Evolutionary conservation across 64 coral and sea anemone species (phyloP), one percentile per base, ranked within the genome.

Genomic region (Dendrophyllia cribrosa): DNA sequence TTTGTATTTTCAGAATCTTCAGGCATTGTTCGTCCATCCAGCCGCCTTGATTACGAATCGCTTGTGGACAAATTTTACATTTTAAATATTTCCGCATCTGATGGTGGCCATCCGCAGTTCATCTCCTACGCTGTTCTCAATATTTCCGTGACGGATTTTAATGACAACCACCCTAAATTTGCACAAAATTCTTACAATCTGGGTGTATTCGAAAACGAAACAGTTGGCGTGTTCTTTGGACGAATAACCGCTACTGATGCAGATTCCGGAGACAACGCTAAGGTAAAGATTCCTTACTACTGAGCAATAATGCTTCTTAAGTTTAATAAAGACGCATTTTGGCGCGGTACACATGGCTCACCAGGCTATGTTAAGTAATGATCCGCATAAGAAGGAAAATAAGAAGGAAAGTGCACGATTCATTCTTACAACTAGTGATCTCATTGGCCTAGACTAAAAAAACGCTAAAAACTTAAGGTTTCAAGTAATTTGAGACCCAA

Each of bases 151-250:
- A 98, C 93, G 14, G 96, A 98, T 58, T 98, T 95, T 47, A 98
- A 98, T 92, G 96, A 98, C 43, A 98, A 98, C 48, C 79, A 95
- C 19, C 96, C 96, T 43, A 55, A 78, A 71, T 98, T 98, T 26
- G 85, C 86, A 66, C 52, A 87, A n/a, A 70, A 72, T 22, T 77
- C 86, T 22, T 95, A 92, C 24, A 86, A 46, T 2, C 43, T 87
- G 58, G 75, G 68, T 34, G 96, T 98, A 20, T 52, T 72, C 5
- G 96, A 98, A 47, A 88, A 89, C 50, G 62, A 77, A 12, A 46
- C 83, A 9, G 77, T 73, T 26, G 93, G 89, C 51, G 73, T 77
- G 0, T 77, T 72, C 23, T 86, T 98, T 44, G 52, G 67, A 4
- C 73, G 59, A 59, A 75, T 98, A 43, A 73, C 72, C 16, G 96